Base-by-base conservation (phyloP, 2,888 invertebrate species). In the Xylophagus ater region DNA sequence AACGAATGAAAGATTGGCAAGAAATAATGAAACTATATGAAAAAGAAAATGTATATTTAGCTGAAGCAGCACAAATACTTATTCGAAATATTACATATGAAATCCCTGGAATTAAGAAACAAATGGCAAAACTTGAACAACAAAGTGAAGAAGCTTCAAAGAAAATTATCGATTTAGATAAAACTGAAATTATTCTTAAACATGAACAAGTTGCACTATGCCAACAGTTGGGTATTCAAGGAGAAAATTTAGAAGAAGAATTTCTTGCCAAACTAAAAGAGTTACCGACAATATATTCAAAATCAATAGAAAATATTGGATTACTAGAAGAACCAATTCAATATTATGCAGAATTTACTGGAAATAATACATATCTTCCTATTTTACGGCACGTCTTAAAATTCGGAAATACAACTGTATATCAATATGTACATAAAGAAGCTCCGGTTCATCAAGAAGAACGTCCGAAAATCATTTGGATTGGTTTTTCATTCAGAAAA, bases 1-100 rank as follows among this genome's bases (percentile, higher is more conserved):
- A 96, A 59, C 71, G 94, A 42, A 96, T 97, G 93, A 96, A 96
- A 62, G 96, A 97, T 65, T 98, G 97, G 98, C 82, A 84, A 55
- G 93, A 94, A 56, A 79, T 98, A 17, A 62, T 88, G 0, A 76
- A 73, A 37, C 65, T 75, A 26, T 98, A 98, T 66, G 88, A 93
- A 60, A 88, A 80, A 57, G 88, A 94, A 47, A 86, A 84, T 57
- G 63, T 90, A 18, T 94, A 90, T 62, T 67, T 90, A 53, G 93
- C 88, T 0, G 97, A 98, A 69, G 83, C 85, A 8, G 85, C 93
- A 1, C 92, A 94, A 59, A 80, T 93, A 60, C 69, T 94, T 18
- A 81, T 84, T n/a, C 74, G 94, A 49, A 92, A 93, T 65, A 80
- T 94, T 0, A 89, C 81, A 54, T 98, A 87, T 65, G 97, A 98